phyloP scores from a whole-genome alignment of 2,797 vertebrate species.

The Prionace glauca region DNA sequence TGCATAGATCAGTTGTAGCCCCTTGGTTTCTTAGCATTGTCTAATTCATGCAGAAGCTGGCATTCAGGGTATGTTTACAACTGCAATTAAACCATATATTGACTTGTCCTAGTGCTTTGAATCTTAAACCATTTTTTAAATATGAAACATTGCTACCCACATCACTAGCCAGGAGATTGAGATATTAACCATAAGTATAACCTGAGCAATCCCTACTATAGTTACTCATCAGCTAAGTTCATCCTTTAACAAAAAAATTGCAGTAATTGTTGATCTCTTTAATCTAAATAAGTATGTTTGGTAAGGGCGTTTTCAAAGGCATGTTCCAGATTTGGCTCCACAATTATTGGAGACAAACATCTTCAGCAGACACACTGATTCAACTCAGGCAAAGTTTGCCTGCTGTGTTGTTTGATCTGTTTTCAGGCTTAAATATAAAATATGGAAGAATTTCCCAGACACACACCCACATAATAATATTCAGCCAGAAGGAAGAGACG shows the following conservation, averaged over 20 bases:
- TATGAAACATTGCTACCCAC: not conserved
- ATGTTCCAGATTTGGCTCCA: not conserved
- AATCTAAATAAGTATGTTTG: not conserved
- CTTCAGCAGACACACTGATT: slow-evolving; percentile 11
- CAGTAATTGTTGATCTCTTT: not conserved
- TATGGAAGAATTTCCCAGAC: not conserved
- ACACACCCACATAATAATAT: not conserved
- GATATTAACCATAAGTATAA: not conserved
- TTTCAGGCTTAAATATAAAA: not conserved
- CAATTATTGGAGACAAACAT: slow-evolving; percentile 15
- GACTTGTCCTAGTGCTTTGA: not conserved
- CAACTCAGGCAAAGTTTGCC: not conserved
- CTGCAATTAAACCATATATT: not conserved
- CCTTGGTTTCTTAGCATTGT: not conserved
- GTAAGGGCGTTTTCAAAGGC: slow-evolving; percentile 22
- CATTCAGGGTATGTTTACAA: not conserved
- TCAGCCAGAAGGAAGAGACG: not conserved
- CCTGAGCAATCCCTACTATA: not conserved
- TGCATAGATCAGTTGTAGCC: not conserved
- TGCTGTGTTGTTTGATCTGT: not conserved
- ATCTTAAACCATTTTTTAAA: not conserved
- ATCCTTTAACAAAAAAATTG: slow-evolving; percentile 22
- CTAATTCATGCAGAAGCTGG: not conserved
- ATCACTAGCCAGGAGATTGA: not conserved
- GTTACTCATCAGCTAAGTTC: not conserved